Percentiles rank a stretch among this genome's conserved stretches.
Evolutionary conservation across 2,797 vertebrate genomes (phyloP).

Genomic region (Cyclura pinguis): DNA sequence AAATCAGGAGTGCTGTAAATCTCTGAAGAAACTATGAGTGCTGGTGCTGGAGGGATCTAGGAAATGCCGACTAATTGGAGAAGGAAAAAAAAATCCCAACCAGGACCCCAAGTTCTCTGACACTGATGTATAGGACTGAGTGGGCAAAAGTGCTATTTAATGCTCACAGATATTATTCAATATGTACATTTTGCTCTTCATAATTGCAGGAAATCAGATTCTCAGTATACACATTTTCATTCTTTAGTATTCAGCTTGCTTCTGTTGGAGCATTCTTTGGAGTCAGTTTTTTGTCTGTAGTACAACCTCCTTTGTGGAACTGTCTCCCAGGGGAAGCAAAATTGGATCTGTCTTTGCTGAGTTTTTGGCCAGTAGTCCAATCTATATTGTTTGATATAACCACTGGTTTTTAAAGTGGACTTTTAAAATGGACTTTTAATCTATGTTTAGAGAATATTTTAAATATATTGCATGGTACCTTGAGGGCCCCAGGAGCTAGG

Average conservation of each 20-base stretch:
- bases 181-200: not conserved
- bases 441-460: too few species aligned
- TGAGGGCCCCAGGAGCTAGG: too few species aligned
- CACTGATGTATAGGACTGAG: not conserved
- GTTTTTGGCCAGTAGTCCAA: too few species aligned
- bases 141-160: not conserved
- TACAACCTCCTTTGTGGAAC: too few species aligned
- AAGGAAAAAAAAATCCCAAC: not conserved
- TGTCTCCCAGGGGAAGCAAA: too few species aligned
- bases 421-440: too few species aligned
- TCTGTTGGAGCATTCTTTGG: not conserved
- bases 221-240: not conserved
- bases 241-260: too few species aligned
- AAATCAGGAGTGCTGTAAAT: constrained; percentile 39
- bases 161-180: not conserved
- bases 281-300: too few species aligned
- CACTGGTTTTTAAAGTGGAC: too few species aligned
- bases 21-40: constrained; percentile 29
- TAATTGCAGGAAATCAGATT: not conserved
- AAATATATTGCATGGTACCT: too few species aligned
- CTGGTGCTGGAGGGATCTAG: constrained; percentile 28
- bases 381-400: too few species aligned
- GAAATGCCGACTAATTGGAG: constrained; percentile 32
- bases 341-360: too few species aligned
- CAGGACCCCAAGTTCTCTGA: not conserved